These are phyloP conservation scores for Phalera bucephala DNA, from an alignment of 2,888 invertebrate genomes.

Conservation along the genomic window DNA sequence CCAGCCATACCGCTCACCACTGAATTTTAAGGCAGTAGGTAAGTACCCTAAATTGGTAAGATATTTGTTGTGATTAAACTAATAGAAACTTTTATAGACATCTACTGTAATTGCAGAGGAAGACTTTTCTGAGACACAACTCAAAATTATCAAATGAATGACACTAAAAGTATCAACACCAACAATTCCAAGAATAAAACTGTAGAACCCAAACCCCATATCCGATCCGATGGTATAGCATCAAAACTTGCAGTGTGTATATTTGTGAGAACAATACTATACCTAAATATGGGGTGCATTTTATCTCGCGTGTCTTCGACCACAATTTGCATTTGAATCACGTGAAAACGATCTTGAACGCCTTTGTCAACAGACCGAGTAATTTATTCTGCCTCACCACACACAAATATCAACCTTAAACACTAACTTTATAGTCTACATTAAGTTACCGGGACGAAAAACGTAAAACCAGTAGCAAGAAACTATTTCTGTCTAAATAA, in stretches of 20 bases:
- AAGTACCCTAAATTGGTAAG: too few species aligned
- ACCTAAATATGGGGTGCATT: constrained; percentile 44
- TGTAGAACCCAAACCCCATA: constrained; percentile 40
- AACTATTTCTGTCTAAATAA: constrained; percentile 16
- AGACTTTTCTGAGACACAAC: too few species aligned
- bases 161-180: constrained; percentile 18
- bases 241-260: constrained; percentile 34
- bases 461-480: constrained; percentile 36
- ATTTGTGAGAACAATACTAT: constrained; percentile 58
- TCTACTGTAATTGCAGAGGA: too few species aligned
- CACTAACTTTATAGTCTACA: neutral
- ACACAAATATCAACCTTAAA: constrained; percentile 18
- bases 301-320: constrained; percentile 30
- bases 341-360: constrained; percentile 34
- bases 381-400: constrained; percentile 20
- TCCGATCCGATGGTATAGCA: constrained; percentile 42
- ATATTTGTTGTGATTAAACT: too few species aligned
- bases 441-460: neutral
- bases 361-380: constrained; percentile 30
- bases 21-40: too few species aligned
- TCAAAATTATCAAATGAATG: too few species aligned
- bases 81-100: too few species aligned
- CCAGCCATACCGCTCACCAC: too few species aligned
- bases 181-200: constrained; percentile 7
- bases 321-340: constrained; percentile 40